Evolutionary conservation across 2,113 vertebrate genomes (phyloP).

Genomic region (Chionomys nivalis): DNA sequence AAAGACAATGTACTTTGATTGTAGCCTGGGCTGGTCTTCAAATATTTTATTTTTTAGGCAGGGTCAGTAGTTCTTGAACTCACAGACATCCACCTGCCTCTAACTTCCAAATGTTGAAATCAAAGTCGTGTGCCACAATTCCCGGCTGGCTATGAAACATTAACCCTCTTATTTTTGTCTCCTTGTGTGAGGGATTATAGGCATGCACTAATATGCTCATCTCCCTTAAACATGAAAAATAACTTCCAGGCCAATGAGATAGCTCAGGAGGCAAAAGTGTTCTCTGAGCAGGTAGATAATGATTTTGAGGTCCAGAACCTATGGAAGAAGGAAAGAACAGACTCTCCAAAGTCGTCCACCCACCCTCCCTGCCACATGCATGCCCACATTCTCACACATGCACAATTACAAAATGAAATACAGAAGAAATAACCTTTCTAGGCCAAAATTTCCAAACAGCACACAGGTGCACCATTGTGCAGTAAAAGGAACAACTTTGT

Average conservation of each 20-base stretch:
- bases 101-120: not conserved
- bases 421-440: not conserved
- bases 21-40: not conserved
- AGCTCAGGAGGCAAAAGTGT: not conserved
- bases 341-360: not conserved
- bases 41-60: not conserved
- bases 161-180: not conserved
- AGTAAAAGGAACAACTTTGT: not conserved
- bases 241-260: not conserved
- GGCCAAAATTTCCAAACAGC: constrained; percentile 2
- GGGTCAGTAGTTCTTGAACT: not conserved
- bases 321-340: not conserved
- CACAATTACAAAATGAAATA: not conserved
- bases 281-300: not conserved
- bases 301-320: not conserved
- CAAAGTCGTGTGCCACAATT: not conserved
- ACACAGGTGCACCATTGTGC: not conserved
- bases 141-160: not conserved
- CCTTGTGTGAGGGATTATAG: not conserved
- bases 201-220: not conserved
- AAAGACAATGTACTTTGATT: not conserved
- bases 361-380: not conserved
- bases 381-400: not conserved
- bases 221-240: not conserved
- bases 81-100: not conserved